Conservation (phyloP, 2,113 vertebrate species). For the Hippocampus abdominalis region DNA sequence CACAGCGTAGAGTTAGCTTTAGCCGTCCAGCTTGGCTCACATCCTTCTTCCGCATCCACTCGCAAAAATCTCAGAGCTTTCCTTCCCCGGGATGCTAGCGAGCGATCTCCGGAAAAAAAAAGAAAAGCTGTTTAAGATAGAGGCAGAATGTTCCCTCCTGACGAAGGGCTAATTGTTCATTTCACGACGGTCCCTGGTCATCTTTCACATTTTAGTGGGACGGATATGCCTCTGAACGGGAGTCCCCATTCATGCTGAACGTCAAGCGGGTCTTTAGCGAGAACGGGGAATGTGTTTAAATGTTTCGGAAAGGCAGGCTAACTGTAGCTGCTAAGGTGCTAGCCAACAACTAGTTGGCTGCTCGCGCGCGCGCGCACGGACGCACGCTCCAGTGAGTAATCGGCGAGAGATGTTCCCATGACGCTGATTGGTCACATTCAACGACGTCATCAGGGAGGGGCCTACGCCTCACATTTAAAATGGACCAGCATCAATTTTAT, state of each 20-base stretch:
- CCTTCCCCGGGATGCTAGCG: constrained; percentile 46
- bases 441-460: constrained; percentile 35
- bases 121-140: constrained; percentile 35
- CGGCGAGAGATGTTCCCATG: constrained; percentile 38
- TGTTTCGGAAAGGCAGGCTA: constrained; percentile 50
- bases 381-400: constrained; percentile 18
- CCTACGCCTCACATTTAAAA: background rate
- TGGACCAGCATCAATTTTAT: background rate
- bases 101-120: constrained; percentile 19
- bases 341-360: constrained; percentile 64
- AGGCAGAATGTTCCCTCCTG: constrained; percentile 26
- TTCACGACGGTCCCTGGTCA: constrained; percentile 27
- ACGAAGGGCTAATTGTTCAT: constrained; percentile 44
- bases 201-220: constrained; percentile 31
- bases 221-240: constrained; percentile 6
- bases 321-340: constrained; percentile 45
- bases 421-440: constrained; percentile 40
- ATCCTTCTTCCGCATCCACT: constrained; percentile 65
- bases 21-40: constrained; percentile 57
- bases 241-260: constrained; percentile 30
- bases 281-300: constrained; percentile 23
- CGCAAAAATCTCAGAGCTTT: constrained; percentile 48
- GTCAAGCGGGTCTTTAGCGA: constrained; percentile 24
- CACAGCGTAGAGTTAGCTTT: constrained; percentile 53
- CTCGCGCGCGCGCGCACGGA: constrained; percentile 32